Evolutionary conservation across 2,888 invertebrate species (phyloP).

Genomic region (Chironomus tentans): DNA sequence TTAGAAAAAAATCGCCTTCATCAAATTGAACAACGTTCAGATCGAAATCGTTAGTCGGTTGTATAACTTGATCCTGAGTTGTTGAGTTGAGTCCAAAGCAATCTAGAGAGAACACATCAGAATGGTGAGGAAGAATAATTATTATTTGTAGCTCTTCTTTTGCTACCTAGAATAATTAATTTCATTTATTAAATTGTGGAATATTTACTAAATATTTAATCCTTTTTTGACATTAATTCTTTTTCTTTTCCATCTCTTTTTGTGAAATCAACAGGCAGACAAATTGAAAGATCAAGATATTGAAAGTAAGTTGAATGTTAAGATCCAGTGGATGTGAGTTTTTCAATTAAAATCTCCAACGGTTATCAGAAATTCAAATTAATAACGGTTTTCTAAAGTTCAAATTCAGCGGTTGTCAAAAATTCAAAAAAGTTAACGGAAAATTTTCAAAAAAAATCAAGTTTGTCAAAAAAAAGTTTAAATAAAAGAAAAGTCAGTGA

Average conservation of each 20-base stretch:
- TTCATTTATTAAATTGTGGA: neutral
- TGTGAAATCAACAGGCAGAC: conserved; percentile 5
- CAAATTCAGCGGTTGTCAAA: neutral
- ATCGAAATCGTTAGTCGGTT: conserved; percentile 27
- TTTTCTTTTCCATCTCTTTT: neutral
- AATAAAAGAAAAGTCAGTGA: too few relatives aligned
- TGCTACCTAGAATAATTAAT: neutral
- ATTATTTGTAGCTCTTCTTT: too few relatives aligned
- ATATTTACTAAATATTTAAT: too few relatives aligned
- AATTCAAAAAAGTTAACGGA: neutral
- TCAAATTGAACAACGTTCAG: conserved; percentile 15
- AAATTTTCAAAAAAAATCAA: too few relatives aligned
- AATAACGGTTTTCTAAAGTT: too few relatives aligned
- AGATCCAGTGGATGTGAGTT: neutral
- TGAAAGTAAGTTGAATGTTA: conserved; percentile 14
- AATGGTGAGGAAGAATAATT: conserved; percentile 17
- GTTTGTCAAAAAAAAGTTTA: too few relatives aligned
- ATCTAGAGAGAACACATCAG: conserved; percentile 23
- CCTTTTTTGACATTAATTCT: neutral
- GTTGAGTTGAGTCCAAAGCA: conserved; percentile 25
- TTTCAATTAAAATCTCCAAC: too few relatives aligned
- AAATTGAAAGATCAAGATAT: conserved; percentile 23
- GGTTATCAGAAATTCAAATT: too few relatives aligned
- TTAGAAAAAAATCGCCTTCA: conserved; percentile 10
- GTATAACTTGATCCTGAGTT: conserved; percentile 27